Evolutionary conservation across 2,797 vertebrate genomes (phyloP), one percentile per base, ranked within the genome.

Genomic region (Ceryle rudis): DNA sequence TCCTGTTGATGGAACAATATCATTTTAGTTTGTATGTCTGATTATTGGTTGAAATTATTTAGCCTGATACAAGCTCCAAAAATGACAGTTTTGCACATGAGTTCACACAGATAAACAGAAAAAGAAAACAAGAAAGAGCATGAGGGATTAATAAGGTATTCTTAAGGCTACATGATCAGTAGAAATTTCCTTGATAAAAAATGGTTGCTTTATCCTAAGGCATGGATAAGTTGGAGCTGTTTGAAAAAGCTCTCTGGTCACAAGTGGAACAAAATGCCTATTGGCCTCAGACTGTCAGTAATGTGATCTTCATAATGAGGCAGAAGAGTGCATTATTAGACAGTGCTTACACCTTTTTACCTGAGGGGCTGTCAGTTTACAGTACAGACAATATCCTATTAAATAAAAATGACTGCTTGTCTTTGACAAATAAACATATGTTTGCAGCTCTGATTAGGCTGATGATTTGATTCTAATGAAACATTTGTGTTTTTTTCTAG

Each of bases 221-320:
- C 6, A 31, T 26, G 0, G 2, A 44, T 20, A 64, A 75, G 28
- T 10, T 65, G 28, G 9, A 80, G 41, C 37, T 61, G 21, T 33
- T 78, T 70, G 22, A 44, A 78, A 67, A 72, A 42, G 18, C 29
- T 66, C 33, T 39, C 58, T 81, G 66, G 47, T 67, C 20, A 41
- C 14, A 39, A 57, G 5, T 14, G 29, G 70, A 81, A 91, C 23
- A 88, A 88, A 58, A 51, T 41, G 46, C 55, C 41, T 64, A 1
- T 39, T 70, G 46, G 17, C n/a, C 46, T 90, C 47, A 66, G 46
- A 9, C 42, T 84, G 39, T 90, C 64, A 85, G 71, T 86, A 92
- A 93, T 41, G 81, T 64, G 93, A 93, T 86, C 61, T 89, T 95
- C 93, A 79, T 90, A 97, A 89, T 10, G 29, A 74, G 88, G 86